Evolutionary conservation across 2,888 invertebrate species (phyloP), one percentile per base, ranked within the genome.

Genomic region (Agonopterix heracliana): DNA sequence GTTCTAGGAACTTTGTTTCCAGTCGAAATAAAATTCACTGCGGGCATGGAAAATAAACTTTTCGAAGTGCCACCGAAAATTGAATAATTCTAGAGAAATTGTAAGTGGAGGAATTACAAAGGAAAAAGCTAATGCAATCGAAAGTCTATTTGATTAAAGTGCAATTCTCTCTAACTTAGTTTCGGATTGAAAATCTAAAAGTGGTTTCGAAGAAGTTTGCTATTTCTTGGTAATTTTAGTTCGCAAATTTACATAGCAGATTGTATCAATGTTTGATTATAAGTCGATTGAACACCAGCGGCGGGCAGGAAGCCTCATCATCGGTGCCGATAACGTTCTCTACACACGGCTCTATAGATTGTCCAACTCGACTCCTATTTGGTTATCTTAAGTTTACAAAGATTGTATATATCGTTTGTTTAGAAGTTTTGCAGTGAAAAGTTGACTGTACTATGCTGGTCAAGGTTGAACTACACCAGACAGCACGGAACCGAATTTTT

Each of bases 181-280:
- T 46, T 46, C 26, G 35, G 11, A 43, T 43, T n/a, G 38, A 8
- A 45, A 40, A 2, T 12, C 7, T 9, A 40, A 36, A 45, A 47
- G 47, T 34, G 34, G 40, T 43, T 48, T 43, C 44, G 36, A 42
- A 34, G 38, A 48, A 48, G 14, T 48, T 26, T 34, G 44, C 9
- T 14, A 42, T 9, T 17, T 35, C 43, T 12, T 4, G 26, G 47
- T 47, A 44, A 44, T 36, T 47, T 43, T 35, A 35, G 47, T 36
- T 47, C 10, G 43, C 34, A 12, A 44, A 36, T 47, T 43, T 47
- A 12, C 46, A 41, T 47, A 12, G 36, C 35, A 68, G 77, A 81
- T 78, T 53, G 62, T 78, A 81, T 80, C 78, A 67, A 66, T 69
- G 72, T 77, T 78, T 79, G 77, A 82, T 79, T 76, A 75, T 74